A percentile compares a stretch with the other conserved stretches of the same genome.
These are phyloP conservation scores for Craterocephalus amniculus DNA, from an alignment of 2,797 vertebrate genomes.

Conservation along the genomic window DNA sequence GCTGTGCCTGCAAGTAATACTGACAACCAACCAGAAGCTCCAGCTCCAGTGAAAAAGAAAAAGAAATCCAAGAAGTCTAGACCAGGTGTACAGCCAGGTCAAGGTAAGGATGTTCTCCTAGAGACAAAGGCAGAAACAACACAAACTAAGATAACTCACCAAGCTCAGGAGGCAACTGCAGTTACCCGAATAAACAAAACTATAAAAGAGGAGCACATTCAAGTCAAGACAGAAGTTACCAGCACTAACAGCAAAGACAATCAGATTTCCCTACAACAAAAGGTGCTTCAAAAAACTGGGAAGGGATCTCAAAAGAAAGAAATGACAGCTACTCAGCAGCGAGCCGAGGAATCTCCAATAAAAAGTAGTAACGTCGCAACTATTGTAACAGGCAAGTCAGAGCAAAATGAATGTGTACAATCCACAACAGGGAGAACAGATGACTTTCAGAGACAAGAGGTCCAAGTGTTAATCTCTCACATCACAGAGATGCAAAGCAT, in stretches of 20 bases:
- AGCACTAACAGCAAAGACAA: conserved; percentile 65
- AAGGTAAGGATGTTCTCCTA: conserved; percentile 61
- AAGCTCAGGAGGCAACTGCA: conserved; percentile 61
- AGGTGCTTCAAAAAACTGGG: conserved; percentile 68
- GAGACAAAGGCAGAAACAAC: conserved; percentile 61
- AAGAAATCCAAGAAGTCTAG: conserved; percentile 84
- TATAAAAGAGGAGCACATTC: conserved; percentile 56
- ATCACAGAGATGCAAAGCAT: conserved; percentile 81
- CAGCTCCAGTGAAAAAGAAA: conserved; percentile 73
- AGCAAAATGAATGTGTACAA: conserved; percentile 71
- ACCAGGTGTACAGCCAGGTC: conserved; percentile 55
- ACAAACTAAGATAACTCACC: conserved; percentile 61
- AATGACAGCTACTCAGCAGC: conserved; percentile 66
- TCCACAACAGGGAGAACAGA: conserved; percentile 71
- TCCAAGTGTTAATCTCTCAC: conserved; percentile 81
- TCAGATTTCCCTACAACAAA: conserved; percentile 65
- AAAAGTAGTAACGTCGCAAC: conserved; percentile 65
- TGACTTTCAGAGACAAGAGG: conserved; percentile 80
- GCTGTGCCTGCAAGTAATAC: conserved; percentile 17
- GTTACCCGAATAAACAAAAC: conserved; percentile 61
- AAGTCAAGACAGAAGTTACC: conserved; percentile 66
- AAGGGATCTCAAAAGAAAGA: conserved; percentile 71
- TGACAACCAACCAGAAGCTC: conserved; percentile 62
- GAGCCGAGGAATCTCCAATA: conserved; percentile 60
- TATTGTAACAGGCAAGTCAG: conserved; percentile 70